phyloP scores from a whole-genome alignment of 1,140 invertebrate species.

The Nasonia vitripennis region DNA sequence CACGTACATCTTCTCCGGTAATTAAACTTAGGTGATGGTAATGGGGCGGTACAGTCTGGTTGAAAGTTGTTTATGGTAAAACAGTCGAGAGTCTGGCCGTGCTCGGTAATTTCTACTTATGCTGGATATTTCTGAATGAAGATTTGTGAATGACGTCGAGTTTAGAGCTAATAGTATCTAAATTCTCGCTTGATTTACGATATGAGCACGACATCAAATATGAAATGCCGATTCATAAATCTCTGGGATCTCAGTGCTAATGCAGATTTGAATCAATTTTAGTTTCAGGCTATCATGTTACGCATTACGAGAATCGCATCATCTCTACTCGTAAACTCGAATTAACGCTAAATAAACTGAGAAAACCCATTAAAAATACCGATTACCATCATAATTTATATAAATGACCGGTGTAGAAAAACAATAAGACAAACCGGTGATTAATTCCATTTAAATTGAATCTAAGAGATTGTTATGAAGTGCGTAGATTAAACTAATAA shows the following conservation, averaged over 20 bases:
- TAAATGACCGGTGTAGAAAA: background rate
- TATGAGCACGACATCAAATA: background rate
- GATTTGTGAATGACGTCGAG: background rate
- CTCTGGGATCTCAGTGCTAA: background rate
- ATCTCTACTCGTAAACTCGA: background rate
- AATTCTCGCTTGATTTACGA: background rate
- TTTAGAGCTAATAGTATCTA: too few relatives aligned
- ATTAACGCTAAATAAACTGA: conserved; percentile 22
- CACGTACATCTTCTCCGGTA: background rate
- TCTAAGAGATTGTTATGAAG: too few relatives aligned
- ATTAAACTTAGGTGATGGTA: background rate
- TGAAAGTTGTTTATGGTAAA: background rate
- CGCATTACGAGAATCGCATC: background rate
- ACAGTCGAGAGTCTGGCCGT: background rate
- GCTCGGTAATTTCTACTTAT: background rate
- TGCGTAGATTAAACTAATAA: too few relatives aligned
- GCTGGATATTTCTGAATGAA: background rate
- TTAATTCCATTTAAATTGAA: background rate
- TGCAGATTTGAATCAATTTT: conserved; percentile 12
- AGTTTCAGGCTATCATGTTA: conserved; percentile 7
- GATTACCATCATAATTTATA: background rate
- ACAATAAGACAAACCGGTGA: conserved; percentile 15
- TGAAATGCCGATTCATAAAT: background rate
- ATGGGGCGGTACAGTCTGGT: background rate
- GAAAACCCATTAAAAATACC: conserved; percentile 21